These are phyloP conservation scores for Thymelicus sylvestris DNA, from an alignment of 2,888 invertebrate species.

Conservation along the genomic window DNA sequence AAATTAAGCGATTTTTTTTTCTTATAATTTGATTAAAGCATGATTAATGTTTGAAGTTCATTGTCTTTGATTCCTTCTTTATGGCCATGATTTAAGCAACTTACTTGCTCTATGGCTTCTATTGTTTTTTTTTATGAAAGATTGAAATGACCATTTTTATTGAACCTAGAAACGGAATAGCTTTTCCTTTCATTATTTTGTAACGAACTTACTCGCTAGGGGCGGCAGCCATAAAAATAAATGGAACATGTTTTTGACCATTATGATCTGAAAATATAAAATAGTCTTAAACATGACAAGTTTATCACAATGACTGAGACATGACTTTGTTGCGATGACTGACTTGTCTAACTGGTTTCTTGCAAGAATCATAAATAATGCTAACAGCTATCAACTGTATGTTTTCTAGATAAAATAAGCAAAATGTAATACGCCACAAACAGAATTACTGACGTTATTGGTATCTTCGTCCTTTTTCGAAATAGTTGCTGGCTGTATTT, in stretches of 20 bases:
- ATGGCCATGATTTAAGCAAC: too few relatives aligned
- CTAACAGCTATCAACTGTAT: conserved; percentile 10
- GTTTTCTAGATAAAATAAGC: conserved; percentile 8
- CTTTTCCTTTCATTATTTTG: neutral
- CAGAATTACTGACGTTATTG: neutral
- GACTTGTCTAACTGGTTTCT: conserved; percentile 24
- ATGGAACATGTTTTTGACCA: neutral
- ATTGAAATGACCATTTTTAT: too few relatives aligned
- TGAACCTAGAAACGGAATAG: too few relatives aligned
- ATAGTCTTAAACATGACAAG: conserved; percentile 18
- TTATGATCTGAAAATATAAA: conserved; percentile 5
- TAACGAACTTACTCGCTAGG: neutral
- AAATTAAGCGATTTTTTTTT: too few relatives aligned
- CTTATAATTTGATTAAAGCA: too few relatives aligned
- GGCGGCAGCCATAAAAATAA: neutral
- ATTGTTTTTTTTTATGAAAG: too few relatives aligned
- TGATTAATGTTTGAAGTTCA: too few relatives aligned
- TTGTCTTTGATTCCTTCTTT: too few relatives aligned
- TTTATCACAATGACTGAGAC: conserved; percentile 21
- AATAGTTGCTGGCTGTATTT: too few relatives aligned
- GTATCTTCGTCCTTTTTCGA: too few relatives aligned
- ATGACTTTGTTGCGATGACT: conserved; percentile 9
- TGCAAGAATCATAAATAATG: conserved; percentile 13
- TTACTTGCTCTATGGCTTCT: too few relatives aligned
- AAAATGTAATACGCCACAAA: neutral